phyloP scores from a whole-genome alignment of 1,140 invertebrate genomes.

The Zaprionus ornatus region DNA sequence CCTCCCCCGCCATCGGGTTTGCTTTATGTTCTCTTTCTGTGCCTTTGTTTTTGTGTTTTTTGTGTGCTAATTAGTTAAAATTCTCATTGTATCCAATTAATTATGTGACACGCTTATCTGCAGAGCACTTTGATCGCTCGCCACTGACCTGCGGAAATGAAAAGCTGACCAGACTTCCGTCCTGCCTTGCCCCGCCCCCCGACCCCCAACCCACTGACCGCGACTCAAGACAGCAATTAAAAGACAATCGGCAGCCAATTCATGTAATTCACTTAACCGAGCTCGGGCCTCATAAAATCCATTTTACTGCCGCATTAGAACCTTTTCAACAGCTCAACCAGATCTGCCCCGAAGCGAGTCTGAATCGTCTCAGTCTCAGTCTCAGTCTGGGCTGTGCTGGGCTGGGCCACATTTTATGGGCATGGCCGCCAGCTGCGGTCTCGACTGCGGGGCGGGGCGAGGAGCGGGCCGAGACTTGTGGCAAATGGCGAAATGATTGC shows the following conservation, averaged over 20 bases:
- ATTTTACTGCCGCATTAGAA: slow-evolving; percentile 71
- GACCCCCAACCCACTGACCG: slow-evolving; percentile 7
- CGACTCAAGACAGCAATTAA: slow-evolving; percentile 63
- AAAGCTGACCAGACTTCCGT: slow-evolving; percentile 56
- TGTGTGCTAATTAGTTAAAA: slow-evolving; percentile 76
- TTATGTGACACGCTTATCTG: slow-evolving; percentile 80
- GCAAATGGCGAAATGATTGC: slow-evolving; percentile 81
- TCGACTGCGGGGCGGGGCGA: not conserved
- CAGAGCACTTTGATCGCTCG: slow-evolving; percentile 38
- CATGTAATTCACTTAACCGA: slow-evolving; percentile 76
- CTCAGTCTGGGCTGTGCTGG: slow-evolving; percentile 6
- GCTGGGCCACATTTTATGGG: slow-evolving; percentile 62
- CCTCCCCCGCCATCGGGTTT: slow-evolving; percentile 31
- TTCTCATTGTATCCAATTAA: slow-evolving; percentile 74
- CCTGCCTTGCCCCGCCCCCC: not conserved
- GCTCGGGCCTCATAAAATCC: slow-evolving; percentile 66
- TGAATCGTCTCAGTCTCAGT: slow-evolving; percentile 4
- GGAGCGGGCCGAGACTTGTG: slow-evolving; percentile 34
- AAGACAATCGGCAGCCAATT: slow-evolving; percentile 77
- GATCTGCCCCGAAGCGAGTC: slow-evolving; percentile 5
- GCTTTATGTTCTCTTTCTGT: slow-evolving; percentile 33
- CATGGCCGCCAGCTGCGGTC: slow-evolving; percentile 70
- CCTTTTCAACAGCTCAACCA: slow-evolving; percentile 47
- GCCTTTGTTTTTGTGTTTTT: slow-evolving; percentile 34
- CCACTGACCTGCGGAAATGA: slow-evolving; percentile 58